These are phyloP conservation scores for Vulpes ferrilata DNA, from an alignment of 2,113 vertebrate species.

Conservation along the genomic window DNA sequence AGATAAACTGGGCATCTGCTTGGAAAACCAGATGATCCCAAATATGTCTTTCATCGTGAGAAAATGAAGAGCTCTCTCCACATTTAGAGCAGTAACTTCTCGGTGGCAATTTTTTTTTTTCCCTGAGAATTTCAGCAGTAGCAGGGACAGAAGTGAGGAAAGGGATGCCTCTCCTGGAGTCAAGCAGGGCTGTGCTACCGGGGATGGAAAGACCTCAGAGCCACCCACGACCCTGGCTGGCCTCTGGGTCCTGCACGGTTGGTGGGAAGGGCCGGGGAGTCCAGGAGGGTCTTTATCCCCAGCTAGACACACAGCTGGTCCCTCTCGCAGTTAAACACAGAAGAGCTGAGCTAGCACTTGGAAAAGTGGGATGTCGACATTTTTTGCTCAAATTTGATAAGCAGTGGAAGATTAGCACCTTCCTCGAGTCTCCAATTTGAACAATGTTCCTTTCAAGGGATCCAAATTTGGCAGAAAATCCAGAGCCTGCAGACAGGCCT, in stretches of 20 bases:
- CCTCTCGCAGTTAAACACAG: slow-evolving; percentile 41
- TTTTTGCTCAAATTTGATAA: slow-evolving; percentile 82
- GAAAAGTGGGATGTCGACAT: slow-evolving; percentile 78
- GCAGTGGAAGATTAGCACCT: slow-evolving; percentile 79
- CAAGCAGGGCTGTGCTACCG: background rate
- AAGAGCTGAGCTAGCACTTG: slow-evolving; percentile 78
- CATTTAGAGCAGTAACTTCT: slow-evolving; percentile 80
- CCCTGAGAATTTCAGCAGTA: slow-evolving; percentile 70
- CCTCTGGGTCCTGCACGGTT: background rate
- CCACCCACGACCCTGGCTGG: background rate
- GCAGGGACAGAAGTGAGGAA: background rate
- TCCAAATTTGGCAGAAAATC: slow-evolving; percentile 80
- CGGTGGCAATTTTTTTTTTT: background rate
- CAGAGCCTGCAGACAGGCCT: slow-evolving; percentile 74
- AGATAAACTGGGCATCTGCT: slow-evolving; percentile 89
- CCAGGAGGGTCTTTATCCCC: background rate
- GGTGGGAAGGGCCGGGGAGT: background rate
- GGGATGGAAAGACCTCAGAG: background rate
- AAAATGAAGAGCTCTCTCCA: slow-evolving; percentile 82
- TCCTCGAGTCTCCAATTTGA: slow-evolving; percentile 71
- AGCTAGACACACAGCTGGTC: slow-evolving; percentile 56
- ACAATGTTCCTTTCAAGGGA: slow-evolving; percentile 77
- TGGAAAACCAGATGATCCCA: slow-evolving; percentile 85
- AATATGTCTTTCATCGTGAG: slow-evolving; percentile 82
- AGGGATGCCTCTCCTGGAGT: background rate